A percentile compares a stretch with the other conserved stretches of the same genome.
These are phyloP conservation scores for Equus quagga DNA, from an alignment of 2,113 vertebrate species.

Conservation along the genomic window DNA sequence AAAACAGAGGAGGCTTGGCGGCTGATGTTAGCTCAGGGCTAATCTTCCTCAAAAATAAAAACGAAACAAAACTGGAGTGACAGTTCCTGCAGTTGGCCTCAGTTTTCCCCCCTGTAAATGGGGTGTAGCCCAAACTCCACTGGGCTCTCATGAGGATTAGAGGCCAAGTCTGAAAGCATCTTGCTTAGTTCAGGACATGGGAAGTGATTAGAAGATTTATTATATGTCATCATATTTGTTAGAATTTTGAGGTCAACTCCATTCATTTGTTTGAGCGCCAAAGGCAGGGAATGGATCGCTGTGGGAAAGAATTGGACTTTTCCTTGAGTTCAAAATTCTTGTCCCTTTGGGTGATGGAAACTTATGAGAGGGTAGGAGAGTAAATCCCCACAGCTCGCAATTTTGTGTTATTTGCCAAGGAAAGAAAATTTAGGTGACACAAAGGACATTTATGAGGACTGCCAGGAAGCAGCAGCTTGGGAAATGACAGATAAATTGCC, in stretches of 20 bases:
- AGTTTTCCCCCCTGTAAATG: not conserved
- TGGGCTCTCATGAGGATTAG: not conserved
- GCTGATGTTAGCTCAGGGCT: too few species aligned
- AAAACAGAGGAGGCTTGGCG: too few species aligned
- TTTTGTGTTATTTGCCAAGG: not conserved
- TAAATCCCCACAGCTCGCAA: not conserved
- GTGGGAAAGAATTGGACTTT: not conserved
- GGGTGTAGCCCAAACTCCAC: not conserved
- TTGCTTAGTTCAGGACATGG: not conserved
- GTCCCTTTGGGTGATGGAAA: not conserved
- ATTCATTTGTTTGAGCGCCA: not conserved
- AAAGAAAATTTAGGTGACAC: conserved; percentile 66
- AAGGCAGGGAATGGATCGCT: not conserved
- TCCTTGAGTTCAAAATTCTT: not conserved
- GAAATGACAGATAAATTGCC: conserved; percentile 47
- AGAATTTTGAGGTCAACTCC: conserved; percentile 1
- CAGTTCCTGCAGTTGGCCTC: not conserved
- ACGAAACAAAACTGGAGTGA: not conserved
- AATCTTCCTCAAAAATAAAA: too few species aligned
- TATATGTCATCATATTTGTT: not conserved
- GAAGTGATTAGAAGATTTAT: not conserved
- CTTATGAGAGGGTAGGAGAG: not conserved
- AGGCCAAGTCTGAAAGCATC: not conserved
- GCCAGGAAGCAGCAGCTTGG: conserved; percentile 46
- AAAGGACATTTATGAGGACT: conserved; percentile 58